phyloP scores from a whole-genome alignment of 2,797 vertebrate species.

The Benthosema pterotum region DNA sequence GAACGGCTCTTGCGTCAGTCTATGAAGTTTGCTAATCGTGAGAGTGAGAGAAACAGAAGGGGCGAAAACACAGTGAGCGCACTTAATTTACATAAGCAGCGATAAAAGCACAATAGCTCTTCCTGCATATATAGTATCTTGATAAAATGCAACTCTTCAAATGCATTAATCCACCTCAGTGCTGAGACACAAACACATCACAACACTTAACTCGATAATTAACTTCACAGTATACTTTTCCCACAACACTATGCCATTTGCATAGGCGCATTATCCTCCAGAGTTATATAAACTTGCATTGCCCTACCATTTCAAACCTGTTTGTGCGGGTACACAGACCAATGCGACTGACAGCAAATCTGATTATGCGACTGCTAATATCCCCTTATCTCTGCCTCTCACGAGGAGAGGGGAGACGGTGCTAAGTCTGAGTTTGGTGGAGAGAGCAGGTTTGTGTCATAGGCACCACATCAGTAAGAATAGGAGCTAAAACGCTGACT shows the following conservation, averaged over 20 bases:
- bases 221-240: background rate
- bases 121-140: background rate
- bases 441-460: conserved; percentile 5
- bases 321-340: background rate
- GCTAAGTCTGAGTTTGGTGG: conserved; percentile 5
- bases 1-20: conserved; percentile 6
- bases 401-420: conserved; percentile 2
- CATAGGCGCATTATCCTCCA: conserved; percentile 10
- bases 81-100: conserved; percentile 6
- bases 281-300: background rate
- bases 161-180: background rate
- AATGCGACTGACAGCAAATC: conserved; percentile 9
- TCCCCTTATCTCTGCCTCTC: background rate
- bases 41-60: background rate
- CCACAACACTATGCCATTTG: background rate
- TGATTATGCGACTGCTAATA: conserved; percentile 14
- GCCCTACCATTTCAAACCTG: background rate
- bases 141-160: background rate
- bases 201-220: conserved; percentile 6
- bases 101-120: conserved; percentile 10
- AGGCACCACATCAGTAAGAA: conserved; percentile 10
- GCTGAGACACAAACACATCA: conserved; percentile 14
- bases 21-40: conserved; percentile 2
- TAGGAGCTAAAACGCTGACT: conserved; percentile 26
- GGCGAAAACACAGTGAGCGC: conserved; percentile 3